phyloP scores from a whole-genome alignment of 2,888 invertebrate genomes.

The Lutraria lutraria region DNA sequence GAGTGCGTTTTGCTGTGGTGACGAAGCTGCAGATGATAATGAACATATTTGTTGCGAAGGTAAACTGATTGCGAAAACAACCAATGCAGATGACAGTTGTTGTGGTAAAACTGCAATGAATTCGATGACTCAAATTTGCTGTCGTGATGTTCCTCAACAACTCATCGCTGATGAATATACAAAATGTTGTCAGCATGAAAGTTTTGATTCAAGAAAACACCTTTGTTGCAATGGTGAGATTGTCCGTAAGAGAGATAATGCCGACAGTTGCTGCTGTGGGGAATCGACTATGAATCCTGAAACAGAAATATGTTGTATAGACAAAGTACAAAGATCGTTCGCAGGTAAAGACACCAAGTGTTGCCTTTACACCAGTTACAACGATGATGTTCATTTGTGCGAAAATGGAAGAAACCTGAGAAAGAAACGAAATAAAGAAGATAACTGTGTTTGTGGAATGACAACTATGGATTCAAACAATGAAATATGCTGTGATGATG shows the following conservation, averaged over 20 bases:
- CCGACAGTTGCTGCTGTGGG: conserved; percentile 25
- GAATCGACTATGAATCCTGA: conserved; percentile 4
- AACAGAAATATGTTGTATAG: conserved; percentile 38
- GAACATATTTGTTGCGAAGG: conserved; percentile 24
- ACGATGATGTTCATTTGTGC: neutral
- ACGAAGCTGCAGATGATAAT: conserved; percentile 5
- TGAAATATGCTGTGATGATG: conserved; percentile 37
- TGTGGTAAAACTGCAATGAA: conserved; percentile 34
- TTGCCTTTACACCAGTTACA: conserved; percentile 31
- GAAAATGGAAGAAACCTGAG: conserved; percentile 1
- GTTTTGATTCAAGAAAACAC: conserved; percentile 23
- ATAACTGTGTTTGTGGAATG: conserved; percentile 34
- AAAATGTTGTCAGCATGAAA: conserved; percentile 34
- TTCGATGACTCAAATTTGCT: conserved; percentile 22
- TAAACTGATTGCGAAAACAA: conserved; percentile 18
- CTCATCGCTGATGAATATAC: conserved; percentile 16
- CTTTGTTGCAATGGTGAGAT: conserved; percentile 29
- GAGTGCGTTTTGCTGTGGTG: conserved; percentile 32
- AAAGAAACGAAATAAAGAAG: conserved; percentile 5
- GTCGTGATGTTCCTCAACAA: conserved; percentile 30
- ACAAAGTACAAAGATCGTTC: neutral
- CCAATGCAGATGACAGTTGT: conserved; percentile 26
- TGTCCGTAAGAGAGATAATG: conserved; percentile 1
- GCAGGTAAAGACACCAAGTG: conserved; percentile 21
- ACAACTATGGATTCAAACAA: conserved; percentile 32